Conservation (phyloP, 2,113 vertebrate species). For the Anthoscopus minutus region DNA sequence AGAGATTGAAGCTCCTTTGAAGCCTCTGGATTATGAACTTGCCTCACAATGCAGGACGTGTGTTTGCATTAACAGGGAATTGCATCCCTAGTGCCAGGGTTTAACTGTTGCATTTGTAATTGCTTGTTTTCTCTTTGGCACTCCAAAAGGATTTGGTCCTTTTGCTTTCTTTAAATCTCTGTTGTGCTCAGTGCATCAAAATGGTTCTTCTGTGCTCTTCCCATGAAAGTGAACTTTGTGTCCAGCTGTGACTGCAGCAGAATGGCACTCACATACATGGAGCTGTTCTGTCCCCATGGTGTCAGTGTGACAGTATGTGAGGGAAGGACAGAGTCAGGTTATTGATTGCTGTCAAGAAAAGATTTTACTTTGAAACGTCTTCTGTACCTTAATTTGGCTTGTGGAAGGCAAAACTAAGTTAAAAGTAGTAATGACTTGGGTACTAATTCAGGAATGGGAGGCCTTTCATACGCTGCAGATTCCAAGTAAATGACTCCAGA, state of each 20-base stretch:
- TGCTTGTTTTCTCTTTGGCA: not conserved
- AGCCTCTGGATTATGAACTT: not conserved
- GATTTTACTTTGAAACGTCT: not conserved
- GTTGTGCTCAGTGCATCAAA: not conserved
- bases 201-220: not conserved
- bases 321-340: not conserved
- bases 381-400: not conserved
- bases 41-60: not conserved
- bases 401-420: not conserved
- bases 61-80: not conserved
- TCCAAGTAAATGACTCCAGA: not conserved
- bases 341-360: not conserved
- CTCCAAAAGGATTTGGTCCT: not conserved
- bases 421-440: not conserved
- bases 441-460: not conserved
- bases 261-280: not conserved
- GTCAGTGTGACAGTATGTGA: not conserved
- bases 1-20: not conserved
- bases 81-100: not conserved
- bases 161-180: not conserved
- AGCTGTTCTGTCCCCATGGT: not conserved
- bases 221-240: not conserved
- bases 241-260: not conserved
- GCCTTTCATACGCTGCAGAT: not conserved
- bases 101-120: not conserved